phyloP scores from a whole-genome alignment of 2,888 invertebrate genomes.

The Leptarthrus brevirostris region DNA sequence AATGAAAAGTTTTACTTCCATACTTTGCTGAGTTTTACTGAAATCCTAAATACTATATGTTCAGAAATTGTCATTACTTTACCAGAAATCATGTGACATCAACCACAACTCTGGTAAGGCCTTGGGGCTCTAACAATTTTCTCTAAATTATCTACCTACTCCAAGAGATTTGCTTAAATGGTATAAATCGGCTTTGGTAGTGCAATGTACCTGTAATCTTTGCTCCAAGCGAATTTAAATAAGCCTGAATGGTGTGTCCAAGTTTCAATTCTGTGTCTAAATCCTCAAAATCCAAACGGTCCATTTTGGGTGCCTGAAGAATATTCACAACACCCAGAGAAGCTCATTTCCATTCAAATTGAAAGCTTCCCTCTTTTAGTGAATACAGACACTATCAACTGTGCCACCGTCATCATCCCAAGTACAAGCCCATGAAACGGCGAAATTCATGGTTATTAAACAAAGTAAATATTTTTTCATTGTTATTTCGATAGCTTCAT shows the following conservation, averaged over 20 bases:
- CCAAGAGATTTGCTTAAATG: not conserved
- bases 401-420: not conserved
- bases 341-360: slow-evolving; percentile 11
- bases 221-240: not conserved
- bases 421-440: not conserved
- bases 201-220: not conserved
- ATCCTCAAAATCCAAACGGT: slow-evolving; percentile 3
- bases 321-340: not conserved
- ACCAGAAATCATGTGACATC: too few species aligned
- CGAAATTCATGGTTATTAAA: slow-evolving; percentile 9
- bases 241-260: not conserved
- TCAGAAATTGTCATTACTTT: too few species aligned
- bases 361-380: not conserved
- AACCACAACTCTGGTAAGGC: too few species aligned
- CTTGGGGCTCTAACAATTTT: too few species aligned
- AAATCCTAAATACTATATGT: too few species aligned
- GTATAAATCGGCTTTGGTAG: not conserved
- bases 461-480: slow-evolving; percentile 5
- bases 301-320: not conserved
- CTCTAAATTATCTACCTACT: not conserved
- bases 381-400: not conserved
- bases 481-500: slow-evolving; percentile 13
- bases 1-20: too few species aligned
- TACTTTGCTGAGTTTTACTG: too few species aligned
- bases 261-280: not conserved